phyloP scores from a whole-genome alignment of 2,797 vertebrate genomes.

The Anniella stebbinsi region DNA sequence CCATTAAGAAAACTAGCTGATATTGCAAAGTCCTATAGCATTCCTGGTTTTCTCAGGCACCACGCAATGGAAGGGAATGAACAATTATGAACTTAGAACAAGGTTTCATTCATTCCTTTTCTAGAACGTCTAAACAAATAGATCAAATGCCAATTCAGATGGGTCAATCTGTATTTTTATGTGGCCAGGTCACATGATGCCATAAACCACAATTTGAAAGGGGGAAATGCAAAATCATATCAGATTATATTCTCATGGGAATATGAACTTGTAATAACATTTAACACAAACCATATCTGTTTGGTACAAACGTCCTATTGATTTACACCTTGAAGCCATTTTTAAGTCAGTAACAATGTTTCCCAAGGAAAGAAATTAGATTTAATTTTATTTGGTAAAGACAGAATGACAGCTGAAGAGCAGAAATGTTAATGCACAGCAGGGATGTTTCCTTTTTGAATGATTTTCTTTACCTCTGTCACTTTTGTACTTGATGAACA shows the following conservation, averaged over 20 bases:
- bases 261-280: not conserved
- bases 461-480: not conserved
- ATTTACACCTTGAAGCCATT: not conserved
- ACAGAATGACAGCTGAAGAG: not conserved
- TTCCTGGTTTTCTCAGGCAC: not conserved
- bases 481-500: conserved; percentile 23
- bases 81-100: not conserved
- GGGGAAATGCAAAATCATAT: not conserved
- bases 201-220: not conserved
- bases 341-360: conserved; percentile 38
- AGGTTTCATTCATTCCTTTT: not conserved
- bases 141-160: not conserved
- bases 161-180: not conserved
- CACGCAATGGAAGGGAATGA: not conserved
- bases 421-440: not conserved
- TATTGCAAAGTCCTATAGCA: not conserved
- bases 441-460: conserved; percentile 29
- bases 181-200: not conserved
- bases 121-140: not conserved
- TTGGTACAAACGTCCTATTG: not conserved
- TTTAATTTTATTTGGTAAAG: conserved; percentile 45
- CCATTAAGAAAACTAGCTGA: not conserved
- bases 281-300: not conserved
- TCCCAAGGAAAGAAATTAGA: conserved; percentile 51
- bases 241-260: not conserved